Base-by-base conservation (phyloP, 1,140 invertebrate species). In the Papilio machaon region DNA sequence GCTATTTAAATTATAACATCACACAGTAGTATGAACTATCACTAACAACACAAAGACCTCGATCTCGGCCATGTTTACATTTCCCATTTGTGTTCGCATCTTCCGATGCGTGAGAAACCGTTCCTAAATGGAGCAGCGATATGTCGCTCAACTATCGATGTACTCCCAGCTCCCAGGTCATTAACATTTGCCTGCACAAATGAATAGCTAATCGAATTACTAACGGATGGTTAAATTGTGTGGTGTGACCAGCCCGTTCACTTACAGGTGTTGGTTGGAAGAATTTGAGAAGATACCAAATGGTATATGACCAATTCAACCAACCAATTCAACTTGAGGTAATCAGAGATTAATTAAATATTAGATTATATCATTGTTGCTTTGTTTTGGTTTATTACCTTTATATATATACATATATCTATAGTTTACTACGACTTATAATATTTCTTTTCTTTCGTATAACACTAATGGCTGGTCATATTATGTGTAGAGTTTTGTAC, bases 161-260 rank as follows among this genome's bases (percentile, higher is more conserved):
- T 73, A 17, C 64, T 30, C 38, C 38, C 38, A 43, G 38, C 73
- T 19, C 73, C 73, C 73, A 38, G 73, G 73, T 73, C 73, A 73
- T 73, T 73, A 73, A 73, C 73, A 73, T 73, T 73, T 47, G 73
- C 73, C 43, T 73, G 73, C 73, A 47, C 11, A 73, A 73, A 73
- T 38, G 73, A 43, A 43, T 43, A 73, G 73, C 43, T 73, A 73
- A 73, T 73, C 73, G 73, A 73, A 73, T 46, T 73, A 73, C 11
- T 38, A n/a, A 43, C 35, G 15, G 30, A 67, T 19, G 60, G 70
- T 46, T 73, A 46, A 6, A 11, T 67, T 67, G 64, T 67, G 64
- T 35, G 64, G 11, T 67, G 30, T 67, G 23, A 67, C 64, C 23
- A 6, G 23, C 30, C 73, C n/a, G 67, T 74, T 49, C 73, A 74